Percentiles rank a stretch among this genome's conserved stretches.
Evolutionary conservation across 1,140 invertebrate species (phyloP).

Genomic region (Paracyclopina nana): DNA sequence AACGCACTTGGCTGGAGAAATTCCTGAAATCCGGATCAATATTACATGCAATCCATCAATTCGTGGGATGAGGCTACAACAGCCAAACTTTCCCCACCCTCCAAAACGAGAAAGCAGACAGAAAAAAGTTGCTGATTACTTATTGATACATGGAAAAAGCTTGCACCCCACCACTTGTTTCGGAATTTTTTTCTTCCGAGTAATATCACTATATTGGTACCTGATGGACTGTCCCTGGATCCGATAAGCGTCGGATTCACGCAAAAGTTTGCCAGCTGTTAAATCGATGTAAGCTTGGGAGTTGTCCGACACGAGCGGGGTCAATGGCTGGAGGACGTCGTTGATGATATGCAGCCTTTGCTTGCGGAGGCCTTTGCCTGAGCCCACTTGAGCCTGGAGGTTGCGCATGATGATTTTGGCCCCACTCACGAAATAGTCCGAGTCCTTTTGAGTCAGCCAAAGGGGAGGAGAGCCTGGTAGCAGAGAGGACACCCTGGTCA

Average conservation of each 20-base stretch:
- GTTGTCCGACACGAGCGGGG: not conserved
- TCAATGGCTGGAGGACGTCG: not conserved
- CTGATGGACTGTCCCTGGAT: not conserved
- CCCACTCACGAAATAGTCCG: slow-evolving; percentile 4
- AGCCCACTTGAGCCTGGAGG: not conserved
- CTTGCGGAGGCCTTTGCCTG: not conserved
- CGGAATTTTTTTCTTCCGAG: no score
- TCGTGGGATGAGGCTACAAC: no score
- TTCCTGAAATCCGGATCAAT: slow-evolving; percentile 3
- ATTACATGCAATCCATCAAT: no score
- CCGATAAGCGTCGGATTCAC: not conserved
- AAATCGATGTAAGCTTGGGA: not conserved
- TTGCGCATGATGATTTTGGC: slow-evolving; percentile 10
- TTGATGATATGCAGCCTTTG: slow-evolving; percentile 11
- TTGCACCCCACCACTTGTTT: no score
- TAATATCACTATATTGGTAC: not conserved
- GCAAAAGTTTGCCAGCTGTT: not conserved
- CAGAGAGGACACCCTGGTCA: slow-evolving; percentile 3
- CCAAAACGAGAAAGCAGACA: no score
- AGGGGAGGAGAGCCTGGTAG: slow-evolving; percentile 10
- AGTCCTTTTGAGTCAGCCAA: not conserved
- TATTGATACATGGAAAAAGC: no score
- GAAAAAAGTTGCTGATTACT: no score
- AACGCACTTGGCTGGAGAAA: not conserved
- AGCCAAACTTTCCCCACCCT: no score